Base-by-base conservation (phyloP, 2,113 vertebrate genomes). In the Ardeotis arabs region DNA sequence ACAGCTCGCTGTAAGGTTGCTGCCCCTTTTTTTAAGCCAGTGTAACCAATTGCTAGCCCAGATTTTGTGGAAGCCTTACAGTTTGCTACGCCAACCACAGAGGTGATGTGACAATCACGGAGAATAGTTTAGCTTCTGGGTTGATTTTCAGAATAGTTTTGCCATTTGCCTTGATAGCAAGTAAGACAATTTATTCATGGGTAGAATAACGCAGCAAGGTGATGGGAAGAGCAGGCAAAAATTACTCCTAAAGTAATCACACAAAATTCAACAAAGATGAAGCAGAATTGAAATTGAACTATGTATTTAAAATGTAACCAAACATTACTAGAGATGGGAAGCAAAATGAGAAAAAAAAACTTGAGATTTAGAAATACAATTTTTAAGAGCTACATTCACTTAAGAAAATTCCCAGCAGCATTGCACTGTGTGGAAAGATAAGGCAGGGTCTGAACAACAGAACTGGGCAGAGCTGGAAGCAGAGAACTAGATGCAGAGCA, bases 91-190 rank as follows among this genome's bases (percentile, higher is more conserved):
- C 44, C 20, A 78, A 4, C 15, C 68, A 53, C 49, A 5, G 68
- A 62, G 44, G 44, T 24, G 13, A 50, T 8, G 10, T 5, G 11
- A 58, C 47, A 55, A 96, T 58, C 67, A 96, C 88, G 96, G 97
- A 97, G 29, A 95, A 90, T 17, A 97, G 97, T 63, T 90, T 97
- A 25, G 39, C 89, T 50, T 94, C 97, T 44, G 97, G 96, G 53
- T 75, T 98, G 41, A 89, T 64, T 76, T 98, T 98, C 94, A 96
- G 97, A 87, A 87, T 98, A 53, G 84, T 97, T 45, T 96, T 98
- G 17, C 97, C 97, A 12, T 77, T 98, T 62, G 78, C 96, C 41
- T 95, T 98, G 81, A 80, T 98, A 86, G 80, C 97, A 75, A 98
- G 98, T 98, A 88, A 98, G 98, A 88, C 7, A 31, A 10, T 60